Base-by-base conservation (phyloP, 2,113 vertebrate genomes). In the Nothobranchius furzeri region DNA sequence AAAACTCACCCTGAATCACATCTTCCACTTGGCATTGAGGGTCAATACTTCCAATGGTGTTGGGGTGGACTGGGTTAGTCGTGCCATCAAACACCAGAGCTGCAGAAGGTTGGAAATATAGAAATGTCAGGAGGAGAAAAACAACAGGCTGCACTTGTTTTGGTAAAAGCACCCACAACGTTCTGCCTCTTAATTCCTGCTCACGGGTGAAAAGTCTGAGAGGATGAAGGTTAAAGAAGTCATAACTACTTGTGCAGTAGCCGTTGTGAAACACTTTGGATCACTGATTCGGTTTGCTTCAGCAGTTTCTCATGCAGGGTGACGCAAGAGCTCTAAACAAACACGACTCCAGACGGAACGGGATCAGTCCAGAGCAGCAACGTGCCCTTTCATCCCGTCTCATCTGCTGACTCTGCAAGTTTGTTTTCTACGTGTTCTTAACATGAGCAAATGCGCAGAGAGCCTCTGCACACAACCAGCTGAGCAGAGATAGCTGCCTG, bases 11-110 rank as follows among this genome's bases (percentile, higher is more conserved):
- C 90, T 93, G 93, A 54, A 98, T 92, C 20, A 98, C 95, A 1
- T 94, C 91, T 3, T 90, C 89, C 35, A 97, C 95, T 0, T 86
- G 73, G 80, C 96, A 98, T 79, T 93, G 93, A 49, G 95, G 93
- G 86, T 97, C 96, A 0, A 98, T 98, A 91, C 95, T 94, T 48
- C 96, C 96, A 0, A 97, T 97, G 75, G 95, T 96, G 68, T 95
- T 98, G 67, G 96, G 95, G 70, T 96, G 95, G 0, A 96, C 92
- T 0, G 96, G 95, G 90, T 97, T 98, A 64, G 95, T 94, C 48
- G 93, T 93, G 43, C 95, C 96, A 0, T 95, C 94, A 47, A 98
- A 98, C 56, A 98, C 91, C 37, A 98, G 89, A 30, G 95, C 96
- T 98, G 73, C 3, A 52, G 49, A 43, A 37, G 40, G 9, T 9